phyloP scores from a whole-genome alignment of 2,797 vertebrate genomes.

The Eupleurogrammus muticus region DNA sequence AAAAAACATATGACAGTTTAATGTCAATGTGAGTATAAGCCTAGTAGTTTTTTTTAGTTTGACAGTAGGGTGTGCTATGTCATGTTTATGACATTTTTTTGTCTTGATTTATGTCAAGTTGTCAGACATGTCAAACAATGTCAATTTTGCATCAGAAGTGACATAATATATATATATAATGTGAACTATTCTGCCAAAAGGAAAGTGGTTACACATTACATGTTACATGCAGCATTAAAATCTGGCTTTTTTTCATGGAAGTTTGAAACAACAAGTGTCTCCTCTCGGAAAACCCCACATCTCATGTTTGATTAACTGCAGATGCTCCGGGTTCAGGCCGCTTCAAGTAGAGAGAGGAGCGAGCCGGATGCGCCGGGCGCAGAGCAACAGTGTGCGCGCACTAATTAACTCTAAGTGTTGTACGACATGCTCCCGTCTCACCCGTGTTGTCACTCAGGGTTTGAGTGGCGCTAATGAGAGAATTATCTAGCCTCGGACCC shows the following conservation, averaged over 20 bases:
- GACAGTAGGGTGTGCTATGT: no score
- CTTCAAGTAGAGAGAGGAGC: constrained; percentile 49
- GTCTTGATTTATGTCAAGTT: no score
- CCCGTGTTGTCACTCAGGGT: constrained; percentile 82
- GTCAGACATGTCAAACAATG: no score
- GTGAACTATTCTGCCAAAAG: no score
- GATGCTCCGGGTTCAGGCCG: constrained; percentile 37
- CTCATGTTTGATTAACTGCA: constrained; percentile 52
- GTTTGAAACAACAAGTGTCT: constrained; percentile 46
- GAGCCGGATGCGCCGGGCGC: constrained; percentile 47
- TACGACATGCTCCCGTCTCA: constrained; percentile 83
- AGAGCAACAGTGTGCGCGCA: constrained; percentile 69
- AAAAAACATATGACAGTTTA: no score
- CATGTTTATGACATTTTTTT: no score
- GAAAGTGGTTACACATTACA: no score
- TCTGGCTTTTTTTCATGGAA: background rate
- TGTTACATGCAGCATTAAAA: background rate
- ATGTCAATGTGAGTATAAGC: no score
- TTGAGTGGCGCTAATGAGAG: constrained; percentile 84
- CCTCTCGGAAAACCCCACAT: constrained; percentile 30
- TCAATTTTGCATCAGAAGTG: no score
- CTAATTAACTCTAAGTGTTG: constrained; percentile 85
- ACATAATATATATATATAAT: no score
- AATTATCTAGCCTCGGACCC: constrained; percentile 82
- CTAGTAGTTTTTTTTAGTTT: no score